phyloP scores from a whole-genome alignment of 1,140 invertebrate genomes.

The Neomicropteryx cornuta region DNA sequence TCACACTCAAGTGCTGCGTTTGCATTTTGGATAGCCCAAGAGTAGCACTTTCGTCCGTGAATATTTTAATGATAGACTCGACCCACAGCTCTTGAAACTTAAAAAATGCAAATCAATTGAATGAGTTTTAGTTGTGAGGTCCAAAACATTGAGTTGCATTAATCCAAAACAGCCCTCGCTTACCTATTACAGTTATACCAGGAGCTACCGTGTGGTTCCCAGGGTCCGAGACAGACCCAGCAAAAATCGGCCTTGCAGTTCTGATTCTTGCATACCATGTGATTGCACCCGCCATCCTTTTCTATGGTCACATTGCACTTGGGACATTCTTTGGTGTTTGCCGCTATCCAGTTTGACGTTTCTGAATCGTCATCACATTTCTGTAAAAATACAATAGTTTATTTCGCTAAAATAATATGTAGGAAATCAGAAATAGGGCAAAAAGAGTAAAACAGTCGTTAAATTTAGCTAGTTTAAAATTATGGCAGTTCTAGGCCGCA shows the following conservation, averaged over 20 bases:
- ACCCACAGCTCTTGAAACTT: too few species aligned
- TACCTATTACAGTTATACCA: constrained; percentile 97
- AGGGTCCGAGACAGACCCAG: constrained; percentile 97
- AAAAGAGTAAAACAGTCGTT: neutral
- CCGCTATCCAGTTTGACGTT: constrained; percentile 99
- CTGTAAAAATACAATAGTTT: constrained; percentile 19
- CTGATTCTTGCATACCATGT: constrained; percentile 99
- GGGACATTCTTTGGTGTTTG: constrained; percentile 99
- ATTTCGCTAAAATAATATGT: too few species aligned
- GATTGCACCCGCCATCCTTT: constrained; percentile 98
- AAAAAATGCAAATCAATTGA: too few species aligned
- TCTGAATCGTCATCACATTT: constrained; percentile 99
- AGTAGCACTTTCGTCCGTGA: too few species aligned
- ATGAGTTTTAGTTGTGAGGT: too few species aligned
- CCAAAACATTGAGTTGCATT: neutral
- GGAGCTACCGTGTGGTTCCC: constrained; percentile 96
- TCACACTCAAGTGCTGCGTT: too few species aligned
- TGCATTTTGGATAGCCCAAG: too few species aligned
- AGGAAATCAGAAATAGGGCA: neutral
- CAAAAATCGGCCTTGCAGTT: constrained; percentile 98
- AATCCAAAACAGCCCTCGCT: neutral
- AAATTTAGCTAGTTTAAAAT: too few species aligned
- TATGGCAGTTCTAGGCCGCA: too few species aligned
- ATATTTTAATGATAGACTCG: too few species aligned
- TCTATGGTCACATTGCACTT: constrained; percentile 97